Conservation (phyloP, 2,888 invertebrate species). For the Drosophila paramelanica region DNA sequence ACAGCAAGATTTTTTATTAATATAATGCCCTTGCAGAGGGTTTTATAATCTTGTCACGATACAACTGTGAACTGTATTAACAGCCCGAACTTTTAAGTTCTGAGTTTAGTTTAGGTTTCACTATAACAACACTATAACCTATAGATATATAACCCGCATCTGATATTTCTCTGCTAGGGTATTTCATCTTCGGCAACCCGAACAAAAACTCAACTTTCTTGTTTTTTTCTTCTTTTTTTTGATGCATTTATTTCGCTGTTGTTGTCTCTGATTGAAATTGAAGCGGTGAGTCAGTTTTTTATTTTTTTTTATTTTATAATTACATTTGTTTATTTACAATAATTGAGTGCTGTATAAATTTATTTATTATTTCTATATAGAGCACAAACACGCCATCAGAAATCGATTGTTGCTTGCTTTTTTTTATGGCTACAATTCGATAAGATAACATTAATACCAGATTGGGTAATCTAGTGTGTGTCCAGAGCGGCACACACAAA, state of each 20-base stretch:
- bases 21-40: not conserved
- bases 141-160: no score
- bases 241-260: conserved; percentile 14
- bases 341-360: conserved; percentile 42
- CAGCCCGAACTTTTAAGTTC: no score
- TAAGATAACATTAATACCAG: conserved; percentile 58
- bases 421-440: conserved; percentile 32
- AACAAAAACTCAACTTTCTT: not conserved
- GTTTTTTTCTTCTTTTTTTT: not conserved
- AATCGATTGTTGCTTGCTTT: conserved; percentile 63
- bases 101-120: no score
- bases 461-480: conserved; percentile 50
- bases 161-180: not conserved
- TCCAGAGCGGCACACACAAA: conserved; percentile 33
- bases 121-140: no score
- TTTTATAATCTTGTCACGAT: no score
- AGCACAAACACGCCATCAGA: conserved; percentile 42
- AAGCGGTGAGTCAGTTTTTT: conserved; percentile 10
- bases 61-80: no score
- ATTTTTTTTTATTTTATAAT: conserved; percentile 46
- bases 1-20: conserved; percentile 16
- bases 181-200: not conserved
- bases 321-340: conserved; percentile 71
- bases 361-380: conserved; percentile 38
- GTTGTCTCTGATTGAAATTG: conserved; percentile 18